Percentiles rank a stretch among this genome's conserved stretches.
phyloP scores from a whole-genome alignment of 1,140 invertebrate genomes.

The Apis mellifera region Amel_HAv3.1 CM009944.2:5417501-5418000 shows the following conservation, averaged over 20 bases:
- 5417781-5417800: neutral
- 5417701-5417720: constrained; percentile 83
- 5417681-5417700: constrained; percentile 83
- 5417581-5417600: constrained; percentile 61
- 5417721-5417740: constrained; percentile 68
- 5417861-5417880: neutral
- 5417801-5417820: neutral
- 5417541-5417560: constrained; percentile 77
- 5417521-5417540: constrained; percentile 62
- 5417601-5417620: constrained; percentile 65
- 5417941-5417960: neutral
- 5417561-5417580: constrained; percentile 82
- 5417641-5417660: constrained; percentile 73
- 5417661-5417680: constrained; percentile 71
- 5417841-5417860: neutral
- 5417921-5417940: neutral
- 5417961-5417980: neutral
- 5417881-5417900: neutral
- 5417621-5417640: constrained; percentile 71
- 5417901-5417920: constrained; percentile 8
- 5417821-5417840: constrained; percentile 2
- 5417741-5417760: constrained; percentile 15
- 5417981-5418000: neutral
- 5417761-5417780: constrained; percentile 1
- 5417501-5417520: constrained; percentile 53